Evolutionary conservation across 2,888 invertebrate species (phyloP), one percentile per base, ranked within the genome.

Genomic region (Amphipoea lucens): DNA sequence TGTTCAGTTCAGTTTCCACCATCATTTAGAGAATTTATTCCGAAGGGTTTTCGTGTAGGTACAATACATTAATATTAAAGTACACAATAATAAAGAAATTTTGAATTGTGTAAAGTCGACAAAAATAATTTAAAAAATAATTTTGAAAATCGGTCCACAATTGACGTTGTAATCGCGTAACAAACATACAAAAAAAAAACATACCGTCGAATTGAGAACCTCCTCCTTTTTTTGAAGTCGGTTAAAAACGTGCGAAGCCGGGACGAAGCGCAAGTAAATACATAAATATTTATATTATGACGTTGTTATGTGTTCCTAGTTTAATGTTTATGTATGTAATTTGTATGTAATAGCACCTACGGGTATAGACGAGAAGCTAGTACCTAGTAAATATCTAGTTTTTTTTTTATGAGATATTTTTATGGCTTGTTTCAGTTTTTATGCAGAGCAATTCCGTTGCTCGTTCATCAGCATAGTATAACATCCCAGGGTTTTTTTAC

Each of bases 401-500:
- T 51, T 42, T 65, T 65, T 40, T n/a, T 23, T 4, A 76, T 57
- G 6, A 57, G 29, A 48, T 0, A 48, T 29, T 40, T 48, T 48
- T 68, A 29, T 14, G 11, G 14, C 36, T 78, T 17, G 79, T 57
- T 66, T 66, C 45, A 79, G 45, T 11, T 66, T 68, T 57, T 29
- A 78, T 48, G n/a, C 17, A 48, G 14, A 68, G 79, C 40, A 40
- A 60, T 79, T 57, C 48, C 29, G 67, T 65, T 12, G 23, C 5
- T 54, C 20, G 17, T 79, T 57, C 20, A 79, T 79, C 45, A 45
- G n/a, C n/a, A 65, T 45, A 45, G 42, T 42, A 40, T 4, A 4
- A 4, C 17, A 77, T 65, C 78, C 78, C 63, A 14, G 14, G 11
- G 42, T 45, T 60, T 76, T 76, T 74, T 54, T 78, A 78, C 12